Evolutionary conservation across 2,797 vertebrate species (phyloP).

Genomic region (Syngnathus rostellatus): DNA sequence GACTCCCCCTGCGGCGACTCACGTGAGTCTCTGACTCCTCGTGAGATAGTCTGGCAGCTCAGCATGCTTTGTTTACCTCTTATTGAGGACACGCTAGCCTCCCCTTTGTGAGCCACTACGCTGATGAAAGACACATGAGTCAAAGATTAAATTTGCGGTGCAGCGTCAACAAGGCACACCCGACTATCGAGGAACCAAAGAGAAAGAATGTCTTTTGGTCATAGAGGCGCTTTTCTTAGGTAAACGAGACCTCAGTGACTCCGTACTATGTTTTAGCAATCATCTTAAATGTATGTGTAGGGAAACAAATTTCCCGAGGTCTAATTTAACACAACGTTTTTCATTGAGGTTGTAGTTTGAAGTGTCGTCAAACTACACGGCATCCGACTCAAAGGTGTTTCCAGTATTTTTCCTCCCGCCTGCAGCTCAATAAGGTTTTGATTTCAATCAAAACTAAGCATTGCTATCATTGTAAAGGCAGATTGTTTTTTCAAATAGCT

Average conservation of each 20-base stretch:
- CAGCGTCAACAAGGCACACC: conserved; percentile 55
- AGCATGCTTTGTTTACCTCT: conserved; percentile 69
- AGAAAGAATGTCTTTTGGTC: background rate
- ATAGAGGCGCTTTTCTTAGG: background rate
- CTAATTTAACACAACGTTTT: too few relatives aligned
- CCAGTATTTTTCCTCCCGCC: too few relatives aligned
- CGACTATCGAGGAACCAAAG: conserved; percentile 23
- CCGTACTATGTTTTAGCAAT: too few relatives aligned
- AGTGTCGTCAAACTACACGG: too few relatives aligned
- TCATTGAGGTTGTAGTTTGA: too few relatives aligned
- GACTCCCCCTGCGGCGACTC: conserved; percentile 36
- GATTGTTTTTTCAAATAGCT: background rate
- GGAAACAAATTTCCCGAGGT: too few relatives aligned
- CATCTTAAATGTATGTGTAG: too few relatives aligned
- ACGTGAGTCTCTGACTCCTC: conserved; percentile 57
- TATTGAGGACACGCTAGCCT: conserved; percentile 74
- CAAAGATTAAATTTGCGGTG: conserved; percentile 61
- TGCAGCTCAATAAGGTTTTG: too few relatives aligned
- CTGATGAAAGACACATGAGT: conserved; percentile 49
- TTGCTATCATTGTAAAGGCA: too few relatives aligned
- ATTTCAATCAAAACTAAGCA: too few relatives aligned
- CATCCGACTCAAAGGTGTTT: too few relatives aligned
- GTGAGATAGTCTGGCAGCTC: conserved; percentile 40
- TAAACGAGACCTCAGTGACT: background rate
- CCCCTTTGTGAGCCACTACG: conserved; percentile 70